These are phyloP conservation scores for Epinephelus malabaricus DNA, from an alignment of 2,797 vertebrate species.

Conservation along the genomic window DNA sequence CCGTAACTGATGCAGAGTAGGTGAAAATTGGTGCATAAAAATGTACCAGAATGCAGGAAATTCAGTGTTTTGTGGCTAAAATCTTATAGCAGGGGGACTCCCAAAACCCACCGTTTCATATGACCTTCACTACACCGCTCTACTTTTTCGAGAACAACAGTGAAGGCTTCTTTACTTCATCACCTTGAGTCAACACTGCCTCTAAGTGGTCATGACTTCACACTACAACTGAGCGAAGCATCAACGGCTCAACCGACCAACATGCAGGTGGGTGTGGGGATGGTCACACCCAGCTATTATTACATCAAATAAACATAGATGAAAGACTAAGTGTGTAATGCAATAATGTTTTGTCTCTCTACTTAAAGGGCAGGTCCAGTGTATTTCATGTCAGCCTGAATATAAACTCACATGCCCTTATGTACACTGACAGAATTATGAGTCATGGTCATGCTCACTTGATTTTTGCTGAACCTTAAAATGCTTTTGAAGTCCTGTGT, in stretches of 20 bases:
- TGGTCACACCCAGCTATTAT: background rate
- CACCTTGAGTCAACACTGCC: slow-evolving; percentile 21
- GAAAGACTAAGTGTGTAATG: background rate
- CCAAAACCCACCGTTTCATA: no score
- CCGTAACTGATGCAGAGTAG: no score
- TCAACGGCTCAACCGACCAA: background rate
- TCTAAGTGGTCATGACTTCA: slow-evolving; percentile 23
- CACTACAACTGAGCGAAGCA: slow-evolving; percentile 30
- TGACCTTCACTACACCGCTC: background rate
- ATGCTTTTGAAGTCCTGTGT: no score
- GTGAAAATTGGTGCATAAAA: no score
- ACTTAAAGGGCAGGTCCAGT: background rate
- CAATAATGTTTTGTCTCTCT: background rate
- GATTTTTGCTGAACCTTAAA: no score
- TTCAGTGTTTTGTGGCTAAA: no score
- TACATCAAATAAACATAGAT: background rate
- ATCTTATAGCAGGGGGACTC: no score
- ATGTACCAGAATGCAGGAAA: no score
- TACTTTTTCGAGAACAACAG: background rate
- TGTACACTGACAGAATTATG: no score
- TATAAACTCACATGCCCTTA: background rate
- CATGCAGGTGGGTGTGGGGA: background rate
- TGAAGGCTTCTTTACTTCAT: background rate
- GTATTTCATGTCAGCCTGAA: background rate
- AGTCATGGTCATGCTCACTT: no score